Percentiles rank a stretch among this genome's conserved stretches.
Conservation (phyloP, 2,113 vertebrate genomes). For the Podarcis raffonei region DNA sequence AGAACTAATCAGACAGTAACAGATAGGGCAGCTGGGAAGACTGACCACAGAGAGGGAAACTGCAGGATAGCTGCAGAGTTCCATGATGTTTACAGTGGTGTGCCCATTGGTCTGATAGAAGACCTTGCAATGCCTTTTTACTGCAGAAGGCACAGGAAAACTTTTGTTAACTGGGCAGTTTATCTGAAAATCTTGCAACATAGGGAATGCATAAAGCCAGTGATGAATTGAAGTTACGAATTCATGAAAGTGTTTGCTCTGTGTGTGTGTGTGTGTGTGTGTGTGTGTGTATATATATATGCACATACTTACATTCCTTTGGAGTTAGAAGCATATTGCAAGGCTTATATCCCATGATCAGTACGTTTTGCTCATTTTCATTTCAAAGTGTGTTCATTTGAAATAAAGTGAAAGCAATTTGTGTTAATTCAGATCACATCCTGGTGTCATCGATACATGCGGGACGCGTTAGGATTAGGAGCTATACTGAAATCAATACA, state of each 20-base stretch:
- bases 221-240: not conserved
- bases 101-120: constrained; percentile 87
- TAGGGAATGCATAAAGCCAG: not conserved
- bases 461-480: constrained; percentile 27
- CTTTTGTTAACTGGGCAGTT: constrained; percentile 31
- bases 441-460: constrained; percentile 33
- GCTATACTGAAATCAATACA: constrained; percentile 18
- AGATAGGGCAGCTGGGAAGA: constrained; percentile 99
- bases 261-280: no score
- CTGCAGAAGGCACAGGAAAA: constrained; percentile 36
- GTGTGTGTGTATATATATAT: not conserved
- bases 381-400: not conserved
- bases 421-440: not conserved
- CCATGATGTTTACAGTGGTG: constrained; percentile 97
- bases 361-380: rapidly evolving
- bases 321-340: not conserved
- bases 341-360: rapidly evolving
- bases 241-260: not conserved
- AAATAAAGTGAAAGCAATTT: not conserved
- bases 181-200: not conserved
- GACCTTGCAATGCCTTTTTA: constrained; percentile 89
- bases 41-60: constrained; percentile 91
- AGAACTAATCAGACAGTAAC: constrained; percentile 99
- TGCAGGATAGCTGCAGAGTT: constrained; percentile 78
- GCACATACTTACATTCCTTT: not conserved